These are phyloP conservation scores for Bombus balteatus DNA, from an alignment of 1,140 invertebrate species.

Conservation along the genomic window DNA sequence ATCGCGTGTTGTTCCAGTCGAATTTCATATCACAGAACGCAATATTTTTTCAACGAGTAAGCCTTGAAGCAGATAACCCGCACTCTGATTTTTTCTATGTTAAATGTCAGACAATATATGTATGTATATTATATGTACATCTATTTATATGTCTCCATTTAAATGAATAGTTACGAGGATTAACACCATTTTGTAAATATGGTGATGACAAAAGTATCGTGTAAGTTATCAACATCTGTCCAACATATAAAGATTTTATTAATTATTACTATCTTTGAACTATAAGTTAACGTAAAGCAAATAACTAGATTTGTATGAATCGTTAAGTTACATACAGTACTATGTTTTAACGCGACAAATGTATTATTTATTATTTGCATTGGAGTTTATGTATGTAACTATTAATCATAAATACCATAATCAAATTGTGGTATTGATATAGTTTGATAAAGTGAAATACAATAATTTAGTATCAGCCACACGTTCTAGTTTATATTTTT, in stretches of 20 bases:
- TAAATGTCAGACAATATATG: slow-evolving; percentile 64
- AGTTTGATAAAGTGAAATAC: slow-evolving; percentile 17
- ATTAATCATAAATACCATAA: slow-evolving; percentile 37
- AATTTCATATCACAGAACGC: slow-evolving; percentile 71
- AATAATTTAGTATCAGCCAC: neutral
- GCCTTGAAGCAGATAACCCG: slow-evolving; percentile 56
- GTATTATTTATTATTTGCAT: slow-evolving; percentile 1
- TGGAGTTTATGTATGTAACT: slow-evolving; percentile 66
- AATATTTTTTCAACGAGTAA: slow-evolving; percentile 73
- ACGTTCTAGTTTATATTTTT: neutral
- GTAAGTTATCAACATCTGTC: slow-evolving; percentile 4
- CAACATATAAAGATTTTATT: neutral
- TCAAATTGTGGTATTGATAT: neutral
- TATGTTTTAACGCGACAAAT: slow-evolving; percentile 45
- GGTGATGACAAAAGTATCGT: slow-evolving; percentile 26
- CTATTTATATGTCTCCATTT: slow-evolving; percentile 38
- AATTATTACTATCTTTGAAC: neutral
- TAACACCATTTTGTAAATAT: slow-evolving; percentile 55
- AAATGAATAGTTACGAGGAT: slow-evolving; percentile 47
- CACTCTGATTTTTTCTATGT: slow-evolving; percentile 62
- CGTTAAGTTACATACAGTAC: slow-evolving; percentile 10
- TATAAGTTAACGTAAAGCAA: neutral
- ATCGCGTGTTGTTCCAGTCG: slow-evolving; percentile 50
- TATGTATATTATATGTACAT: slow-evolving; percentile 59
- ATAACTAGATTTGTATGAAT: neutral